phyloP scores from a whole-genome alignment of 1,140 invertebrate species.

The Battus philenor region DNA sequence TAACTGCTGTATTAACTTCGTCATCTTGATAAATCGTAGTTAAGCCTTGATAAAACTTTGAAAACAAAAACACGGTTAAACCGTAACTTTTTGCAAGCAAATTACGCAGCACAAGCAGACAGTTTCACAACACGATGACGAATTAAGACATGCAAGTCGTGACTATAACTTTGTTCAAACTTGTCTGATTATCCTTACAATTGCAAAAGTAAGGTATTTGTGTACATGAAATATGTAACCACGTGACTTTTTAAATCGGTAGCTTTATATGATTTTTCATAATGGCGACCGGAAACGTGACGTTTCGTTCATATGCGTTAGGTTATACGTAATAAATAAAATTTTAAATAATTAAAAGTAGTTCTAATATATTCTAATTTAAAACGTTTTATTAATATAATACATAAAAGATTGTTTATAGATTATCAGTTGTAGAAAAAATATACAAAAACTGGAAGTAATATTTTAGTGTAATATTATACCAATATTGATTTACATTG shows the following conservation, averaged over 20 bases:
- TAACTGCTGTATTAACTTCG: slow-evolving; percentile 72
- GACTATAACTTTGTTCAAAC: slow-evolving; percentile 29
- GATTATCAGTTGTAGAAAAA: no score
- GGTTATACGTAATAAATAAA: slow-evolving; percentile 29
- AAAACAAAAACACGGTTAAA: slow-evolving; percentile 57
- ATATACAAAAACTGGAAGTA: no score
- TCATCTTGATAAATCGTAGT: slow-evolving; percentile 68
- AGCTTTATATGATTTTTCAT: slow-evolving; percentile 44
- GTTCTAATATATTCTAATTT: no score
- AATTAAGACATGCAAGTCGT: slow-evolving; percentile 21
- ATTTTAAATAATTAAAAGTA: no score
- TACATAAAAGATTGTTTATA: no score
- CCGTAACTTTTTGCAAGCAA: slow-evolving; percentile 36
- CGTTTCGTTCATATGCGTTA: slow-evolving; percentile 31
- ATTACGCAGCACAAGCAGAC: slow-evolving; percentile 45
- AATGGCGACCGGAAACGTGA: slow-evolving; percentile 59
- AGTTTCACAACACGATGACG: slow-evolving; percentile 42
- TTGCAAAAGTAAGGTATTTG: slow-evolving; percentile 20
- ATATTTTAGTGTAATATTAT: no score
- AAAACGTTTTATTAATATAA: no score
- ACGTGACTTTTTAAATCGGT: slow-evolving; percentile 30
- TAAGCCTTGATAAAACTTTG: slow-evolving; percentile 58
- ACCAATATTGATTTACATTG: no score
- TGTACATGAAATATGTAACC: slow-evolving; percentile 21
- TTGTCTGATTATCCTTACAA: slow-evolving; percentile 19